Evolutionary conservation across 2,888 invertebrate genomes (phyloP), one percentile per base, ranked within the genome.

Genomic region (Epiperipatus broadwayi): DNA sequence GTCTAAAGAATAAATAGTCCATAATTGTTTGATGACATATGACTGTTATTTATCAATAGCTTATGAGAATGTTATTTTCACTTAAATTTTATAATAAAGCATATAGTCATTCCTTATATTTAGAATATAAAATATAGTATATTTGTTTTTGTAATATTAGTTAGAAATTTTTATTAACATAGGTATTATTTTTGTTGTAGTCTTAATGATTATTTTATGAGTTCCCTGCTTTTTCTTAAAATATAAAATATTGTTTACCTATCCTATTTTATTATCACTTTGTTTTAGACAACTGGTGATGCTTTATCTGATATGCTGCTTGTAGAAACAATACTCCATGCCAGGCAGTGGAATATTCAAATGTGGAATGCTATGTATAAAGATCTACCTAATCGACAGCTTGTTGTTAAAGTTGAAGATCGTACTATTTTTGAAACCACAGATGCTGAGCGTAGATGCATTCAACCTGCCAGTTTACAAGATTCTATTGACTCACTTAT

Each of bases 281-380:
- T 10, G 8, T 12, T 20, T 16, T 15, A 52, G 48, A 77, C 81
- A 0, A 84, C 95, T 0, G 97, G 97, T 0, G 97, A 97, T 65
- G 95, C 95, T 3, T 74, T 97, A 38, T 87, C 93, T 0, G 95
- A 95, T 55, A 69, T 97, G 70, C 66, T 99, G 41, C 59, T 91
- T 4, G 89, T 95, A 1, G 97, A 99, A 61, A 74, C 78, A 0
- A 77, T 93, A 36, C 67, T 97, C 18, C 72, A 76, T 49, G 70
- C 73, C 2, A 72, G 74, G 45, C 85, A 79, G 3, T 83, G 81
- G 75, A 67, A 71, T 49, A 67, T 76, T 1, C 58, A 62, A 21
- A 71, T 79, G 35, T 97, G 97, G 97, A 69, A 76, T 50, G 54
- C 60, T 2, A 67, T 75, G 7, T 97, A 97, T 55, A 57, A 55